These are phyloP conservation scores for Prochilodus magdalenae DNA, from an alignment of 2,113 vertebrate genomes.

Conservation along the genomic window DNA sequence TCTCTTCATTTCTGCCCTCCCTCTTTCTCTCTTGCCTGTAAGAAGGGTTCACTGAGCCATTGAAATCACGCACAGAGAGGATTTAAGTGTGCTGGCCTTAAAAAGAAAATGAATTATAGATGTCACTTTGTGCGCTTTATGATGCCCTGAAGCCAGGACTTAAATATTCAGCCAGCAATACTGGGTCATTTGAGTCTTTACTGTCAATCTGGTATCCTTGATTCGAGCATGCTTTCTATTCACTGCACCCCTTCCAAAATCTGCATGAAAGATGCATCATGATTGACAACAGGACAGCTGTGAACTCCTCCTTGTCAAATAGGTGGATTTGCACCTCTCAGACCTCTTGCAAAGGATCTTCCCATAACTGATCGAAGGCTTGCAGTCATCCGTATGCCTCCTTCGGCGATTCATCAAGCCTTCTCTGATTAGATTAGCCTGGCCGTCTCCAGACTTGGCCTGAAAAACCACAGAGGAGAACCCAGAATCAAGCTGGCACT, in stretches of 20 bases:
- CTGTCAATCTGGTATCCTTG: neutral
- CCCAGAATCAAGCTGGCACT: neutral
- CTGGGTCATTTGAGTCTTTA: neutral
- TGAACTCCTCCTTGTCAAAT: neutral
- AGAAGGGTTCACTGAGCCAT: neutral
- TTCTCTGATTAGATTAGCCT: slow-evolving; percentile 20
- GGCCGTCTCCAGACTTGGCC: neutral
- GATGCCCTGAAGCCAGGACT: neutral
- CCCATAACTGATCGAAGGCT: neutral
- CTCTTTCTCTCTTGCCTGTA: neutral
- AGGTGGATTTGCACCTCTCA: neutral
- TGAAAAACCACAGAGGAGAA: slow-evolving; percentile 6
- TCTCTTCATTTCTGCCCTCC: neutral
- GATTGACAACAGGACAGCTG: too few species aligned
- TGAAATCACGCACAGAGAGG: neutral
- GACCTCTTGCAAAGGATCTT: neutral
- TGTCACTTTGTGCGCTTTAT: neutral
- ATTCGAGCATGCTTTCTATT: neutral
- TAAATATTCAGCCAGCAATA: neutral
- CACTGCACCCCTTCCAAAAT: neutral
- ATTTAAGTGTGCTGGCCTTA: neutral
- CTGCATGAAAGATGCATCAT: neutral
- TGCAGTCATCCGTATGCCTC: neutral
- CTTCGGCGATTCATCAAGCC: slow-evolving; percentile 10
- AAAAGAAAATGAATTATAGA: slow-evolving; percentile 2